Base-by-base conservation (phyloP, 2,888 invertebrate genomes). In the Chloroclystis v-ata region DNA sequence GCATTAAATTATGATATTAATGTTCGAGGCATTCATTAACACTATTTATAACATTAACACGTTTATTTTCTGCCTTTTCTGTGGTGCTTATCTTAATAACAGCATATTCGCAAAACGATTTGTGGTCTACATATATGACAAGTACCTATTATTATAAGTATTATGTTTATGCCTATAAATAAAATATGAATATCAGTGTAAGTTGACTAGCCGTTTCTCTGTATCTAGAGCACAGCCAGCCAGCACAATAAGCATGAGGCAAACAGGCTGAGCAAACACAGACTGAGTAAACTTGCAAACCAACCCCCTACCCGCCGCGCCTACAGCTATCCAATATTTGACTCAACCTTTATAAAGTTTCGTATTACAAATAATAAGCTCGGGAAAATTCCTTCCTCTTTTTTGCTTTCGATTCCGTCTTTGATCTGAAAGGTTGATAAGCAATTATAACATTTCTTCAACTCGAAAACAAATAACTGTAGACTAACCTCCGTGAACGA, bases 231-330 rank as follows among this genome's bases (percentile, higher is more conserved):
- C 33, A 16, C 16, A 28, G 46, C 33, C n/a, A n/a, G n/a, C 33
- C 46, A 43, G 52, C 68, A 76, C 78, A 79, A 77, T 78, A 78
- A 75, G 76, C 77, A 72, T 68, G 61, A 69, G 48, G 64, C 70
- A 74, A 75, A 80, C 75, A 76, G 56, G 53, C 63, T 65, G 65
- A 48, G 67, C 69, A 80, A 80, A 78, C 72, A 75, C 65, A 61
- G 63, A 57, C 69, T 75, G 67, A 63, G 71, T 69, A 74, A 69
- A 75, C 75, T 66, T 47, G 61, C 68, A 59, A 71, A 70, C 66
- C 60, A 61, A 51, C 61, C 66, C 63, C 49, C 59, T 59, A 49
- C 44, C 37, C 53, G 37, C 45, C 49, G 48, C 35, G 51, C 52
- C 54, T 47, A 42, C 44, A 43, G 47, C 28, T 39, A 48, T 52